These are phyloP conservation scores for Archips xylosteana DNA, from an alignment of 2,888 invertebrate genomes.

Conservation along the genomic window DNA sequence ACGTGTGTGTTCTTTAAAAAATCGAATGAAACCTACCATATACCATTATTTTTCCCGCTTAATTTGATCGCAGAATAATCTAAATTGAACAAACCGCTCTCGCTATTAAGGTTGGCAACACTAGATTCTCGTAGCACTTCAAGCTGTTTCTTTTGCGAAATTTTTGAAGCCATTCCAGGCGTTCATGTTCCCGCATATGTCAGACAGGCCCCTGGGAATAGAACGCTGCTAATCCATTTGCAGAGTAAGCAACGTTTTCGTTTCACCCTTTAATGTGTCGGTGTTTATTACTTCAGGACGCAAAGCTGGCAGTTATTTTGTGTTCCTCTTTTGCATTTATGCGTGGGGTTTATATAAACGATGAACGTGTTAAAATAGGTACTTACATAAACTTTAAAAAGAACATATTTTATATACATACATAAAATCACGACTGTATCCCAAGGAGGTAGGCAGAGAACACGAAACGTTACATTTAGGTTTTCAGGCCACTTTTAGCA, in stretches of 20 bases:
- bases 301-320: not conserved
- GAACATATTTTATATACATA: no score
- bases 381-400: no score
- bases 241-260: conserved; percentile 15
- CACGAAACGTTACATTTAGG: no score
- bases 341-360: no score
- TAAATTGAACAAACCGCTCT: not conserved
- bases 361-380: no score
- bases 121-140: not conserved
- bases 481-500: no score
- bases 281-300: not conserved
- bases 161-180: conserved; percentile 15
- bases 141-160: conserved; percentile 6
- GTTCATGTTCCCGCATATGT: conserved; percentile 17
- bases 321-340: not conserved
- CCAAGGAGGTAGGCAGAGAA: no score
- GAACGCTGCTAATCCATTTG: conserved; percentile 28
- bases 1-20: not conserved
- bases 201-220: conserved; percentile 16
- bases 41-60: not conserved
- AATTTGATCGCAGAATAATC: not conserved
- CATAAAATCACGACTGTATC: no score
- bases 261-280: not conserved
- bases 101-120: not conserved
- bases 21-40: no score